Evolutionary conservation across 2,888 invertebrate species (phyloP), one percentile per base, ranked within the genome.

Genomic region (Ochropleura leucogaster): DNA sequence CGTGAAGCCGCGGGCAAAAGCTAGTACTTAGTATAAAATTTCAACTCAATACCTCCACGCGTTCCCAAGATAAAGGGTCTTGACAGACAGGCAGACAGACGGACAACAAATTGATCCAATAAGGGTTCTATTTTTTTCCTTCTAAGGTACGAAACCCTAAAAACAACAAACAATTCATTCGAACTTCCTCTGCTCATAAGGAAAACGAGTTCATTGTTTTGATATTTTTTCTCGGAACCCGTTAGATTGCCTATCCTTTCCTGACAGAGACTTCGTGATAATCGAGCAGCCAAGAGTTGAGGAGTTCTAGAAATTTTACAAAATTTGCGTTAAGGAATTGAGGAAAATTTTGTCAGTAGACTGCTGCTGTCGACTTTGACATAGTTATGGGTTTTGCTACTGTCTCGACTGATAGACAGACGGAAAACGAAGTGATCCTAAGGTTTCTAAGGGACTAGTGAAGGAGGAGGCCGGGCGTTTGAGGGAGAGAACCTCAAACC

Each of bases 131-230:
- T 30, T 30, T 30, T n/a, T 30, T 30, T 30, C 30, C 3, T 30
- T 30, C 30, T 30, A 30, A 30, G 30, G 3, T 3, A 30, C 30
- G 30, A 30, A n/a, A 30, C 30, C 30, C 30, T 30, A 87, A 85
- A 76, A 88, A 86, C 84, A 87, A 55, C 86, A 86, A 87, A 63
- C 30, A 40, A 69, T 55, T n/a, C n/a, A n/a, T n/a, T n/a, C n/a
- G n/a, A 53, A 80, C 76, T 80, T 86, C 88, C 88, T 82, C 53
- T 12, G 12, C 44, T 59, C 47, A 86, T 68, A 51, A 86, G 87
- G 87, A 83, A 88, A 88, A 89, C 79, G 75, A 65, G 69, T 75
- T 78, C 84, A 85, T 89, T 88, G 82, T 86, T 84, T 79, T 80
- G 80, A 84, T 86, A 79, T 68, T 68, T 76, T 87, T 88, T 88